A percentile compares a stretch with the other conserved stretches of the same genome.
Evolutionary conservation across 2,888 invertebrate genomes (phyloP).

Genomic region (Phaedon cochleariae): DNA sequence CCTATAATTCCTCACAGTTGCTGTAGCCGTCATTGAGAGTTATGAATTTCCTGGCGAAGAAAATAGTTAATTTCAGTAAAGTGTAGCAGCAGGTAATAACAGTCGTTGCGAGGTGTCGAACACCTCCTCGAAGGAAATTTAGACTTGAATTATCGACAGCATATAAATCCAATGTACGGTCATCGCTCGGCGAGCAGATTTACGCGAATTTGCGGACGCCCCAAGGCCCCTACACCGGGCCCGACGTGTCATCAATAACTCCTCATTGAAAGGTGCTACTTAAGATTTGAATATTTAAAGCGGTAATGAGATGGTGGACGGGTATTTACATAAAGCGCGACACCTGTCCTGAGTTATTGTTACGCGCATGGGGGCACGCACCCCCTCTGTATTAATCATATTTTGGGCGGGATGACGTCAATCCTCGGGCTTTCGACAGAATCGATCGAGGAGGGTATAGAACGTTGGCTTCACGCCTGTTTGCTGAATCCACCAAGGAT

Average conservation of each 20-base stretch:
- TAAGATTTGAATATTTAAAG: slow-evolving; percentile 63
- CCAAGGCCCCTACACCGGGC: slow-evolving; percentile 30
- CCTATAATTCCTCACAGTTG: slow-evolving; percentile 9
- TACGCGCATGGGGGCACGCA: slow-evolving; percentile 34
- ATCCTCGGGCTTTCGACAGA: slow-evolving; percentile 19
- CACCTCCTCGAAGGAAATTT: slow-evolving; percentile 46
- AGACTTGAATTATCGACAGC: slow-evolving; percentile 51
- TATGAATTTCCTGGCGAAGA: slow-evolving; percentile 36
- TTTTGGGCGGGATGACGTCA: slow-evolving; percentile 33
- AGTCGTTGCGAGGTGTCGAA: slow-evolving; percentile 50
- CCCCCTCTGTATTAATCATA: slow-evolving; percentile 35
- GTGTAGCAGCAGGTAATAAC: slow-evolving; percentile 47
- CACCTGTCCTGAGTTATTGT: slow-evolving; percentile 54
- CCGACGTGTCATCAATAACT: slow-evolving; percentile 54
- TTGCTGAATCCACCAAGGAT: too few species aligned
- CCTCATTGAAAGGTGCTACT: slow-evolving; percentile 61
- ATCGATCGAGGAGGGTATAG: too few species aligned
- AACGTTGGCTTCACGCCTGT: too few species aligned
- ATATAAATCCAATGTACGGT: slow-evolving; percentile 47
- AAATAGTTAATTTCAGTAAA: slow-evolving; percentile 45
- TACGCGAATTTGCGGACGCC: slow-evolving; percentile 44
- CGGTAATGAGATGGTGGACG: slow-evolving; percentile 58
- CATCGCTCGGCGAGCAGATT: slow-evolving; percentile 49
- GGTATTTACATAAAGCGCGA: slow-evolving; percentile 59
- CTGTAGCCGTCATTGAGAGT: slow-evolving; percentile 41